Conservation (phyloP, 92 coral and sea anemone species). For the Heteractis magnifica region DNA sequence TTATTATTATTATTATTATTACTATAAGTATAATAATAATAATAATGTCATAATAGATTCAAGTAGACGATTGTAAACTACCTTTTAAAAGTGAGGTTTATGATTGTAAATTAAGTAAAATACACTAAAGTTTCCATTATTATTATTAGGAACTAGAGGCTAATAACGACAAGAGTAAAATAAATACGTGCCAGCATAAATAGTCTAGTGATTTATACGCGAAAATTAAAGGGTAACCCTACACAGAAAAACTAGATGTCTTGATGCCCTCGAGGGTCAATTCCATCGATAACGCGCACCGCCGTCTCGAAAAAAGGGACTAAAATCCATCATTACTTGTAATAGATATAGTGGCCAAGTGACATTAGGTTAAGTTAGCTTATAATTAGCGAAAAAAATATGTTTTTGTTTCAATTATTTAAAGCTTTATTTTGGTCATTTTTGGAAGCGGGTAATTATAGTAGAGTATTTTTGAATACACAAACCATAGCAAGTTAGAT, state of each 20-base stretch:
- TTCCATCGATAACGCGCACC: background rate
- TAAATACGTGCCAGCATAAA: too few species aligned
- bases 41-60: too few species aligned
- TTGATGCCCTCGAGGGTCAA: background rate
- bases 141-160: too few species aligned
- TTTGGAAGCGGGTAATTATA: background rate
- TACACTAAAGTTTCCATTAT: too few species aligned
- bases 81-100: too few species aligned
- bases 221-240: too few species aligned
- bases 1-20: too few species aligned
- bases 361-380: conserved; percentile 21
- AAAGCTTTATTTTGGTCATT: background rate
- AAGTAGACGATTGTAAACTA: too few species aligned
- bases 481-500: background rate
- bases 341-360: background rate
- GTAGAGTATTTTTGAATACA: background rate
- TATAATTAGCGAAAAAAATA: conserved; percentile 12
- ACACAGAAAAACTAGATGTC: background rate
- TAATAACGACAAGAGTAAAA: too few species aligned
- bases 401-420: conserved; percentile 10
- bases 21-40: too few species aligned
- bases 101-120: too few species aligned
- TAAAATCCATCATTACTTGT: background rate
- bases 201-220: too few species aligned
- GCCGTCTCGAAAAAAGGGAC: background rate